Base-by-base conservation (phyloP, 2,113 vertebrate genomes). In the Melospiza georgiana region DNA sequence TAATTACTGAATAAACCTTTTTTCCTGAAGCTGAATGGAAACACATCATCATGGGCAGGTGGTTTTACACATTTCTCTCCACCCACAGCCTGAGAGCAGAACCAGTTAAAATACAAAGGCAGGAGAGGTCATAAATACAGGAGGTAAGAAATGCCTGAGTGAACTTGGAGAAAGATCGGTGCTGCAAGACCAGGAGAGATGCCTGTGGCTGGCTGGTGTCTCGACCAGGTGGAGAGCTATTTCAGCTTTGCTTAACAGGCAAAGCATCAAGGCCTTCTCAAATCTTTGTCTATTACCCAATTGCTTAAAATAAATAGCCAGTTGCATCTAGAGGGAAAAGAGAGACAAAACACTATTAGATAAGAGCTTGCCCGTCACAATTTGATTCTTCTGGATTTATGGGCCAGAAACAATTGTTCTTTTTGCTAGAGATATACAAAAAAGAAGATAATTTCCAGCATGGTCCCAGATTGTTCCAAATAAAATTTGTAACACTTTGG, bases 51-150 rank as follows among this genome's bases (percentile, higher is more conserved):
- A 89, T 58, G 71, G 67, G 37, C 96, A 95, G 93, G 89, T 95
- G 84, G 62, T 93, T 95, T 93, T 97, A 79, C 44, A 91, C 86
- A 75, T 85, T 89, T 91, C 78, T 79, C 93, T 93, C 95, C 93
- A 87, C 94, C 93, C 87, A 76, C 77, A 93, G 87, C 91, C 84
- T 62, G 49, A 85, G 66, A 97, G 74, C 66, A 93, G 49, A 79
- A 49, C 84, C 77, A 79, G 66, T 94, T 82, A 91, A 94, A 95
- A 95, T 46, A 89, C 91, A 96, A 97, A 95, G 89, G 89, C 91
- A 89, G 69, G 18, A 83, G 94, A 95, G 77, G 96, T 94, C 91
- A 89, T 95, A 97, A 95, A 97, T 97, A 76, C 87, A 94, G 89
- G 89, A 93, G 89, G 89, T 46, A 93, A 83, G 81, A 69, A 69